A percentile compares a stretch with the other conserved stretches of the same genome.
Conservation (phyloP, 1,140 invertebrate genomes). For the Sitobion miscanthi region DNA sequence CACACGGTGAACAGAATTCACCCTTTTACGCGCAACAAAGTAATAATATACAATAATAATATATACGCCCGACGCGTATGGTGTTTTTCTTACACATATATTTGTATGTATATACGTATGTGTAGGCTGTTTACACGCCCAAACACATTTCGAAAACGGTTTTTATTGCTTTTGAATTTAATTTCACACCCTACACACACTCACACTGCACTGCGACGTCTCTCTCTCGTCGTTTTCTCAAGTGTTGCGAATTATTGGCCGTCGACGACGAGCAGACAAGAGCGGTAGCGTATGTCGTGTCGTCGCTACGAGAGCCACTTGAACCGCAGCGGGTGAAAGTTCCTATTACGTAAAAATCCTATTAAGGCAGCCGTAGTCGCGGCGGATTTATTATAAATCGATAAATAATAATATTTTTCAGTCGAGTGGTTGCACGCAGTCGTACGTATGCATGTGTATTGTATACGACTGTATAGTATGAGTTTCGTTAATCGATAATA, state of each 20-base stretch:
- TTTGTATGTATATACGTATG: too few relatives aligned
- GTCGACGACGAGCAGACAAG: neutral
- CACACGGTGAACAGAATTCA: neutral
- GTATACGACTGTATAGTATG: neutral
- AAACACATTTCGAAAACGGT: slow-evolving; percentile 28
- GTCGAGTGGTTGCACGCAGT: neutral
- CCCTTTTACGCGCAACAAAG: slow-evolving; percentile 2
- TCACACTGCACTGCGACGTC: neutral
- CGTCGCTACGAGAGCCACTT: neutral
- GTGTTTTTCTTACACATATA: neutral
- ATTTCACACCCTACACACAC: slow-evolving; percentile 28
- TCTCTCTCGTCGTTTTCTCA: neutral
- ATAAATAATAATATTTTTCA: slow-evolving; percentile 20
- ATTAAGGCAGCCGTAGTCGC: neutral
- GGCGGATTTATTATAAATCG: neutral
- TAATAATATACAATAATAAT: neutral
- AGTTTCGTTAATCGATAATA: neutral
- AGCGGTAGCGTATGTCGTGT: neutral
- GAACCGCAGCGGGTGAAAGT: slow-evolving; percentile 21
- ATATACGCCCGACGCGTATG: neutral
- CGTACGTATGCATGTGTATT: neutral
- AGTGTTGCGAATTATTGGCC: slow-evolving; percentile 22
- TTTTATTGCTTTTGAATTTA: slow-evolving; percentile 55
- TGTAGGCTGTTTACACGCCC: neutral
- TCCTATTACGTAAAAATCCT: neutral